Evolutionary conservation across 2,888 invertebrate species (phyloP), one percentile per base, ranked within the genome.

Genomic region (Rhabditoides inermis): DNA sequence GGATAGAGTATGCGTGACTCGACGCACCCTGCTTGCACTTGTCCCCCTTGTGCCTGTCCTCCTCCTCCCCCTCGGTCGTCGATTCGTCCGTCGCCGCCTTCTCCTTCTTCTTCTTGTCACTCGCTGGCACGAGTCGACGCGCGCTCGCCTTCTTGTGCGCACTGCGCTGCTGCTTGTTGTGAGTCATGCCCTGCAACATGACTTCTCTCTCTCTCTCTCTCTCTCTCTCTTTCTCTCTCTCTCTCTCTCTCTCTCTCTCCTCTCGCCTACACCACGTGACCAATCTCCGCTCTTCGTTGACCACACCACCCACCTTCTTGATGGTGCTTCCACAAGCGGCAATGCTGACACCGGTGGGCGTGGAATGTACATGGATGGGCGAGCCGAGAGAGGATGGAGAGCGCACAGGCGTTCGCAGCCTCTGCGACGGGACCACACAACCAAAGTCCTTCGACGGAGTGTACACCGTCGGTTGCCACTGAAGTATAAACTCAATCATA

Each of bases 261-360:
- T n/a, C n/a, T n/a, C n/a, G n/a, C n/a, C n/a, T n/a, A n/a, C n/a
- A n/a, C n/a, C n/a, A n/a, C n/a, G n/a, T n/a, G n/a, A n/a, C n/a
- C n/a, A n/a, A n/a, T n/a, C n/a, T n/a, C n/a, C n/a, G n/a, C n/a
- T n/a, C n/a, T n/a, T n/a, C n/a, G n/a, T n/a, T n/a, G n/a, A n/a
- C 2, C 22, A n/a, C 27, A 39, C 7, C 3, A 46, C 44, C 32
- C 42, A 56, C 60, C 36, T 55, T 55, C 44, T 61, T 59, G 12
- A 61, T 53, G 25, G 61, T 61, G 32, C 56, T 55, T 45, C 61
- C 61, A 44, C 55, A 52, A 35, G 61, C 58, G 2, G 61, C 61
- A 18, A 61, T 35, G 20, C 56, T 51, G 28, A 53, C 53, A 40
- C 56, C 56, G 18, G 53, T 56, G 26, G 61, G 56, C 37, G 58